Percentiles rank a stretch among this genome's conserved stretches.
phyloP scores from a whole-genome alignment of 2,797 vertebrate genomes.

The Megalops cyprinoides region DNA sequence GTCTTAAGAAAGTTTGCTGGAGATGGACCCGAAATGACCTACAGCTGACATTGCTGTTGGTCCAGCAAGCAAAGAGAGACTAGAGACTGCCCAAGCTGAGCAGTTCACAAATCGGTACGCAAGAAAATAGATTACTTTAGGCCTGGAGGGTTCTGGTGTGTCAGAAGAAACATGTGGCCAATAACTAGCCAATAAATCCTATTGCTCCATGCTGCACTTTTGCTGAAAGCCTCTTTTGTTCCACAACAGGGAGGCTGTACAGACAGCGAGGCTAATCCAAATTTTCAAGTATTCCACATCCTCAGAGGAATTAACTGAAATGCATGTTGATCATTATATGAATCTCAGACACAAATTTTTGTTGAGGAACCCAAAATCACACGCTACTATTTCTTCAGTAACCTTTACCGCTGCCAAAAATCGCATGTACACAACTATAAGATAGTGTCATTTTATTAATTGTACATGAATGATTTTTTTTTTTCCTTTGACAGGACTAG shows the following conservation, averaged over 20 bases:
- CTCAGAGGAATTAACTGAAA: slow-evolving; percentile 18
- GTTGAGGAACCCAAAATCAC: not conserved
- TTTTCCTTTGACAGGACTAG: too few relatives aligned
- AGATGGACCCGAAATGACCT: not conserved
- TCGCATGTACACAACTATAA: not conserved
- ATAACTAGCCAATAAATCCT: slow-evolving; percentile 30
- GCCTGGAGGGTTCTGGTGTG: not conserved
- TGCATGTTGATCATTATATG: not conserved
- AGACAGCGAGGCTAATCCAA: not conserved
- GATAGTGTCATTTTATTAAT: too few relatives aligned
- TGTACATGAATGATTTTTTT: too few relatives aligned
- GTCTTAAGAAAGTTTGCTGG: too few relatives aligned
- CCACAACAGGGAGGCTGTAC: slow-evolving; percentile 8
- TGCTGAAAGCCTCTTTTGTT: slow-evolving; percentile 36
- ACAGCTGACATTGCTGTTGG: too few relatives aligned
- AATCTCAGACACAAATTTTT: not conserved
- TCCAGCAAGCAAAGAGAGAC: not conserved
- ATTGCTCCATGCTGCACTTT: slow-evolving; percentile 27
- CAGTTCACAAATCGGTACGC: not conserved
- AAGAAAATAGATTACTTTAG: not conserved
- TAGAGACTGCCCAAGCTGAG: not conserved
- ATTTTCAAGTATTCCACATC: slow-evolving; percentile 10
- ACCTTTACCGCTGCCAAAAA: not conserved
- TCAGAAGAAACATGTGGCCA: not conserved
- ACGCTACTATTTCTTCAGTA: not conserved